Evolutionary conservation across 2,888 invertebrate species (phyloP).

Genomic region (Margaritifera margaritifera): DNA sequence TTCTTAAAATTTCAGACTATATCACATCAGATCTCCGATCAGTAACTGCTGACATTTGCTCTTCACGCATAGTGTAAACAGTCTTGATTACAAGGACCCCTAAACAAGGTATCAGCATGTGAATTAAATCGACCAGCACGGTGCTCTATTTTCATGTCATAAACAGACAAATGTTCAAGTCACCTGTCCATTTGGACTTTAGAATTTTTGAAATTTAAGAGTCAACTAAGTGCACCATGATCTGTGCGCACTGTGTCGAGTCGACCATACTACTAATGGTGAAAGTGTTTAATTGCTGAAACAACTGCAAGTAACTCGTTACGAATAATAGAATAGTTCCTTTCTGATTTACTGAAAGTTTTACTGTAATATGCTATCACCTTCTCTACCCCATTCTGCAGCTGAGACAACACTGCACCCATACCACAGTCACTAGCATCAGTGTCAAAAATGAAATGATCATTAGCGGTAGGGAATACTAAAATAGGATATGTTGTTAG

Average conservation of each 20-base stretch:
- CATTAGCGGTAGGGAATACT: background rate
- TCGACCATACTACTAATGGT: constrained; percentile 5
- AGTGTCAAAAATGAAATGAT: constrained; percentile 7
- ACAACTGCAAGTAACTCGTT: constrained; percentile 8
- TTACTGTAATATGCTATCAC: constrained; percentile 14
- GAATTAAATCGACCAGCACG: constrained; percentile 2
- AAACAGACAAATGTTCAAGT: background rate
- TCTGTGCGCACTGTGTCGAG: constrained; percentile 4
- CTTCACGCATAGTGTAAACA: too few species aligned
- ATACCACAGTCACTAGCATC: constrained; percentile 8
- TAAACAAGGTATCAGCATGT: too few species aligned
- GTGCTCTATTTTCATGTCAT: constrained; percentile 11
- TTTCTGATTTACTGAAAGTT: constrained; percentile 1
- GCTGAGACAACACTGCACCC: constrained; percentile 12
- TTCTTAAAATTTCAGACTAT: too few species aligned
- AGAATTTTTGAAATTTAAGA: constrained; percentile 1
- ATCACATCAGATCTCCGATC: too few species aligned
- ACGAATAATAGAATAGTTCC: constrained; percentile 11
- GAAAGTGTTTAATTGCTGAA: constrained; percentile 5
- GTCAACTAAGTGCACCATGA: constrained; percentile 8
- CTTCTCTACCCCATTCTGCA: constrained; percentile 12
- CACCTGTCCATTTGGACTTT: too few species aligned
- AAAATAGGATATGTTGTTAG: constrained; percentile 7
- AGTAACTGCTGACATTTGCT: too few species aligned
- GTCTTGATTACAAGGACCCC: too few species aligned